phyloP scores from a whole-genome alignment of 2,113 vertebrate genomes.

The Onychorhynchus coronatus region DNA sequence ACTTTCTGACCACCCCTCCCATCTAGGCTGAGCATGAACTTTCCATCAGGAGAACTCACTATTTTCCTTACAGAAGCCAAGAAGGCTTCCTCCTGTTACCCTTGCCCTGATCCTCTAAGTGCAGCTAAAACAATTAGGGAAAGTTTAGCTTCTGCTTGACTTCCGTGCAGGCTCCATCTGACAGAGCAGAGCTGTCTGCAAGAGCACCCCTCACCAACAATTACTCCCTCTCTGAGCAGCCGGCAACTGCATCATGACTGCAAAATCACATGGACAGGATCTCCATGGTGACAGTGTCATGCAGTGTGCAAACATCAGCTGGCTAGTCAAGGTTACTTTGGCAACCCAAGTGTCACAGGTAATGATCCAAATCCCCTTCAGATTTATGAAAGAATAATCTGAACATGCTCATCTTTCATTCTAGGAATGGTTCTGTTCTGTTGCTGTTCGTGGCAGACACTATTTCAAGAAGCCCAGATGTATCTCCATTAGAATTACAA shows the following conservation, averaged over 20 bases:
- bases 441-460: neutral
- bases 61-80: neutral
- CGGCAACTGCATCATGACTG: constrained; percentile 28
- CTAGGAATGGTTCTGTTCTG: neutral
- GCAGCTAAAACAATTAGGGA: neutral
- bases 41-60: neutral
- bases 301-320: neutral
- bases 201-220: neutral
- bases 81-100: neutral
- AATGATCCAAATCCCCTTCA: constrained; percentile 14
- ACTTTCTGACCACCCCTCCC: neutral
- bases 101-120: neutral
- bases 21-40: neutral
- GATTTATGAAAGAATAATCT: neutral
- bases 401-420: neutral
- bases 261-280: constrained; percentile 23
- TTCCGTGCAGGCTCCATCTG: neutral
- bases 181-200: neutral
- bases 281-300: constrained; percentile 28
- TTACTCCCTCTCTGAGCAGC: constrained; percentile 24
- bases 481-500: neutral
- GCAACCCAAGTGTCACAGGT: constrained; percentile 21
- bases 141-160: neutral
- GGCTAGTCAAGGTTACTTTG: constrained; percentile 34
- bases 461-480: neutral